Evolutionary conservation across 2,797 vertebrate species (phyloP).

Genomic region (Bovichtus diacanthus): DNA sequence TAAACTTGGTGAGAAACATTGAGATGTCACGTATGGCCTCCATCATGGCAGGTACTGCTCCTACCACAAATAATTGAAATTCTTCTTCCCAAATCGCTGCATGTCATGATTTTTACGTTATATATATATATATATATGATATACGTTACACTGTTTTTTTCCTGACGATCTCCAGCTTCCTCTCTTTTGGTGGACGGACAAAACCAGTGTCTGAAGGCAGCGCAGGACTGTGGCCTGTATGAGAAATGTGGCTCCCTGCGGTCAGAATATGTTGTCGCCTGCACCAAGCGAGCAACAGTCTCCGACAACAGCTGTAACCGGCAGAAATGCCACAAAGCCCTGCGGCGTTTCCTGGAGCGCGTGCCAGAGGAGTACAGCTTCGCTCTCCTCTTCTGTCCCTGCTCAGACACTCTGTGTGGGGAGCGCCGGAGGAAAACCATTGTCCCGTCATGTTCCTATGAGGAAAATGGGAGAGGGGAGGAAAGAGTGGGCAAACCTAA

Average conservation of each 20-base stretch:
- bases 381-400: conserved; percentile 93
- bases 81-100: neutral
- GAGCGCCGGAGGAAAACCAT: conserved; percentile 95
- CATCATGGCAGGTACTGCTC: conserved; percentile 86
- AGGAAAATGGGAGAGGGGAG: conserved; percentile 81
- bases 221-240: conserved; percentile 90
- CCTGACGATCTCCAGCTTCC: conserved; percentile 70
- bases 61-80: neutral
- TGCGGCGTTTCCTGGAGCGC: conserved; percentile 93
- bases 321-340: conserved; percentile 89
- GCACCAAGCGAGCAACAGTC: conserved; percentile 82
- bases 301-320: conserved; percentile 89
- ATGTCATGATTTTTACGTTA: neutral
- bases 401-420: conserved; percentile 90
- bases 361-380: conserved; percentile 92
- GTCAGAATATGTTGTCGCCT: conserved; percentile 91
- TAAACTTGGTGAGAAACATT: conserved; percentile 87
- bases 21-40: conserved; percentile 88
- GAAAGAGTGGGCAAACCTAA: conserved; percentile 86
- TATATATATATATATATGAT: too few relatives aligned
- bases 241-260: conserved; percentile 93
- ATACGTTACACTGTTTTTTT: neutral
- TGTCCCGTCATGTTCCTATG: conserved; percentile 93
- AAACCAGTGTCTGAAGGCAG: conserved; percentile 93
- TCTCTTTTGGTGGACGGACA: conserved; percentile 81